These are phyloP conservation scores for Scelioninae gen. 1 DNA, from an alignment of 2,888 invertebrate species.

Conservation along the genomic window DNA sequence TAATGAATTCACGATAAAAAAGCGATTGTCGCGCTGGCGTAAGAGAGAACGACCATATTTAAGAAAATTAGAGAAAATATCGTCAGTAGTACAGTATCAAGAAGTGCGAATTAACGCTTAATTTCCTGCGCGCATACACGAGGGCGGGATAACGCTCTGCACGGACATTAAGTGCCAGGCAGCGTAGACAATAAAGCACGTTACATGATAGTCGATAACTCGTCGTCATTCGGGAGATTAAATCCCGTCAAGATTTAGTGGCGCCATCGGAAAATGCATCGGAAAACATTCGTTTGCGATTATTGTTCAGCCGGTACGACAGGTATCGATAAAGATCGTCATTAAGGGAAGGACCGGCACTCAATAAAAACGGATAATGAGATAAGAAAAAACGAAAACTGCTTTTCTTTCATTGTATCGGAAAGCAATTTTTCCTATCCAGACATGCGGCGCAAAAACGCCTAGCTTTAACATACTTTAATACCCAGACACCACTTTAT, in stretches of 20 bases:
- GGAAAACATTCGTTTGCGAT: slow-evolving; percentile 59
- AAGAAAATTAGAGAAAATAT: no score
- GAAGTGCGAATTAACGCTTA: slow-evolving; percentile 38
- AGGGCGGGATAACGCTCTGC: slow-evolving; percentile 8
- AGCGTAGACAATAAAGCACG: slow-evolving; percentile 72
- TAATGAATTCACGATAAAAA: no score
- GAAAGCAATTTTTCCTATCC: slow-evolving; percentile 54
- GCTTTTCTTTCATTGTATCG: slow-evolving; percentile 53
- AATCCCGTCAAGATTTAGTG: slow-evolving; percentile 74
- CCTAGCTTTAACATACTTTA: no score
- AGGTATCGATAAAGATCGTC: slow-evolving; percentile 65
- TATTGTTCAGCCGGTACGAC: slow-evolving; percentile 65
- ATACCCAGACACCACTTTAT: no score
- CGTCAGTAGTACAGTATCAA: no score
- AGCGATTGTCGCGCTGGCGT: no score
- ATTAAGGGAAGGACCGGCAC: slow-evolving; percentile 44
- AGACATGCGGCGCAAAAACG: no score
- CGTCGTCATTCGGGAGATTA: slow-evolving; percentile 65
- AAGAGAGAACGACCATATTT: no score
- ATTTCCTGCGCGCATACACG: slow-evolving; percentile 25
- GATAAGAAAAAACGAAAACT: slow-evolving; percentile 51
- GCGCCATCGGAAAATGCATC: slow-evolving; percentile 77
- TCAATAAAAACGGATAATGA: slow-evolving; percentile 54
- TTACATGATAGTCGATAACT: slow-evolving; percentile 77
- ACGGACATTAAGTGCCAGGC: slow-evolving; percentile 49